These are phyloP conservation scores for Ochotona princeps DNA, from an alignment of 2,113 vertebrate species.

Conservation along the genomic window DNA sequence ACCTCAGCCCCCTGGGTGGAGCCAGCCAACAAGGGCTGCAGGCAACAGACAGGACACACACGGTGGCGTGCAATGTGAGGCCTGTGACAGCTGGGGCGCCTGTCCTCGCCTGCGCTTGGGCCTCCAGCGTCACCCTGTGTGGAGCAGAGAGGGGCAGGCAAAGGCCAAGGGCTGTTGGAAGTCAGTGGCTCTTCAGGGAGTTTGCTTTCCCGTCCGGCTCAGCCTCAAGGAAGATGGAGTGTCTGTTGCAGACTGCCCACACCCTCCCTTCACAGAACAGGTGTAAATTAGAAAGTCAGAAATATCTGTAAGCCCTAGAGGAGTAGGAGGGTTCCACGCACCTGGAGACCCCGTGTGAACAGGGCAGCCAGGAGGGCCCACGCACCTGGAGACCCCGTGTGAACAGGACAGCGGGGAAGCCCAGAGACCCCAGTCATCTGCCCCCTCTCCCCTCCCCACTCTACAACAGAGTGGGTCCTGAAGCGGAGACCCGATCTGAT, in stretches of 20 bases:
- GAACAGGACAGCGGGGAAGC: background rate
- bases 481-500: too few species aligned
- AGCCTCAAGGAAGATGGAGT: accelerated
- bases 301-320: accelerated
- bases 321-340: too few species aligned
- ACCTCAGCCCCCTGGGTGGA: background rate
- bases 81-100: too few species aligned
- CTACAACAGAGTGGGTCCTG: too few species aligned
- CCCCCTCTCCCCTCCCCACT: background rate
- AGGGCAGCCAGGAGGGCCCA: accelerated
- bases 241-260: background rate
- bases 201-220: background rate
- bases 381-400: too few species aligned
- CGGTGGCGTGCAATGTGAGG: too few species aligned
- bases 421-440: background rate
- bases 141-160: background rate
- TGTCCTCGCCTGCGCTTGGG: background rate
- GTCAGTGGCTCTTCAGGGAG: accelerated
- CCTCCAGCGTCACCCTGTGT: background rate
- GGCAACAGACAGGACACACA: too few species aligned
- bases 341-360: background rate
- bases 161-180: background rate
- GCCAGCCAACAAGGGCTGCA: too few species aligned
- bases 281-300: background rate
- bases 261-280: background rate